Percentiles rank a stretch among this genome's conserved stretches.
These are phyloP conservation scores for Spisula subtruncata DNA, from an alignment of 2,888 invertebrate genomes.

Conservation along the genomic window DNA sequence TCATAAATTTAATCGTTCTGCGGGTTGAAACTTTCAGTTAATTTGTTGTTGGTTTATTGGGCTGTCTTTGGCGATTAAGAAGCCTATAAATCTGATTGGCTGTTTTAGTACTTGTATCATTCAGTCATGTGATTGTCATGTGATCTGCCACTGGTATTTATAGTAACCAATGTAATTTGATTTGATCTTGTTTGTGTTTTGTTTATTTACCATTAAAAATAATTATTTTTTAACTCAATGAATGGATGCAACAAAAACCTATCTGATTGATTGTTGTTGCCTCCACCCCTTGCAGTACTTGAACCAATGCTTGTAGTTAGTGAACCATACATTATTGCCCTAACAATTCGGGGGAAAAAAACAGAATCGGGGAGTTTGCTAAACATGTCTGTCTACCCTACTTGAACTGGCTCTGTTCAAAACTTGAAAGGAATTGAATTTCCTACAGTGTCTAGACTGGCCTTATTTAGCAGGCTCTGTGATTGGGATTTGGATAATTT, in stretches of 20 bases:
- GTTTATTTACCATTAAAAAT: constrained; percentile 12
- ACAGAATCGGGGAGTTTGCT: too few species aligned
- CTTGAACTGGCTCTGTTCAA: too few species aligned
- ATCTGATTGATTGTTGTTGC: too few species aligned
- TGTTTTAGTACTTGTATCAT: too few species aligned
- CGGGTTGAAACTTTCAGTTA: not conserved
- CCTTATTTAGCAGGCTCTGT: too few species aligned
- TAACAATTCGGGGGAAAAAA: not conserved
- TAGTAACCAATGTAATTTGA: not conserved
- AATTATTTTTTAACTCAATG: constrained; percentile 31
- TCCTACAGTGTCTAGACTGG: too few species aligned
- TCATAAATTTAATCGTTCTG: not conserved
- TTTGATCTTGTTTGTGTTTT: not conserved
- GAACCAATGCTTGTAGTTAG: not conserved
- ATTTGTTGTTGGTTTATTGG: not conserved
- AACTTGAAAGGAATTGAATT: too few species aligned
- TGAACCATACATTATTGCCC: not conserved
- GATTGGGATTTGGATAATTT: too few species aligned
- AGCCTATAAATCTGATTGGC: too few species aligned
- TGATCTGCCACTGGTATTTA: constrained; percentile 11
- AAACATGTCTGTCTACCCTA: too few species aligned
- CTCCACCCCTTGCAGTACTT: not conserved
- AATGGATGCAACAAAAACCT: not conserved
- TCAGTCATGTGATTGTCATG: not conserved
- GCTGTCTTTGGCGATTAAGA: not conserved